Percentiles rank a stretch among this genome's conserved stretches.
phyloP scores from a whole-genome alignment of 2,888 invertebrate species.

The Rugalucina vietnamica region DNA sequence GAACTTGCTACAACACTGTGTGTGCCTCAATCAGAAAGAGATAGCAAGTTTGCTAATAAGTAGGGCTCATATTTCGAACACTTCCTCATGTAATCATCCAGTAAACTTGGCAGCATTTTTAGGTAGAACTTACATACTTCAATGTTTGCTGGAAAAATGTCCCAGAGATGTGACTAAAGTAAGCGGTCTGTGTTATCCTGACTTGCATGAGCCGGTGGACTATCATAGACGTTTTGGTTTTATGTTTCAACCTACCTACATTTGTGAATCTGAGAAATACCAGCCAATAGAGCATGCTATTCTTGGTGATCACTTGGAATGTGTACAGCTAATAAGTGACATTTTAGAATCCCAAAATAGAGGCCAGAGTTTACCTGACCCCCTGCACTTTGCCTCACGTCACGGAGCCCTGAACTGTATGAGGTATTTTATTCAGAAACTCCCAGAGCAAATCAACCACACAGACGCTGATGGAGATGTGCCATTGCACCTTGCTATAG shows the following conservation, averaged over 20 bases:
- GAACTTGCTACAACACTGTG: conserved; percentile 90
- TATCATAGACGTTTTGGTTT: conserved; percentile 72
- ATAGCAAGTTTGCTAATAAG: conserved; percentile 85
- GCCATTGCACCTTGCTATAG: conserved; percentile 90
- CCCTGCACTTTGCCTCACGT: conserved; percentile 83
- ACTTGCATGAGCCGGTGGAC: conserved; percentile 86
- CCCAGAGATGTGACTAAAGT: conserved; percentile 89
- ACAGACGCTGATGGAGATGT: conserved; percentile 88
- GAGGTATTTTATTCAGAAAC: conserved; percentile 75
- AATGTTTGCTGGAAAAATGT: conserved; percentile 88
- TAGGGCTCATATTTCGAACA: conserved; percentile 88
- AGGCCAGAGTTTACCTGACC: conserved; percentile 35
- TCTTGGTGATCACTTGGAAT: conserved; percentile 75
- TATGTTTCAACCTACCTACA: conserved; percentile 78
- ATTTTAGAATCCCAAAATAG: conserved; percentile 32
- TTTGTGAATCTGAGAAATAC: conserved; percentile 77
- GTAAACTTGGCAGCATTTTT: conserved; percentile 90
- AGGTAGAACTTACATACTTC: conserved; percentile 89
- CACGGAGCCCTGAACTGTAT: conserved; percentile 86
- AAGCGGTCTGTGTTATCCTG: conserved; percentile 91
- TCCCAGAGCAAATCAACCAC: conserved; percentile 74
- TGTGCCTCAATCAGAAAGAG: conserved; percentile 89
- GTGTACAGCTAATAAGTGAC: conserved; percentile 69
- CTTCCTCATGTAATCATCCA: conserved; percentile 89
- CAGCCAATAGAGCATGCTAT: conserved; percentile 82